Conservation (phyloP, 2,113 vertebrate species). For the Scolopax mira region DNA sequence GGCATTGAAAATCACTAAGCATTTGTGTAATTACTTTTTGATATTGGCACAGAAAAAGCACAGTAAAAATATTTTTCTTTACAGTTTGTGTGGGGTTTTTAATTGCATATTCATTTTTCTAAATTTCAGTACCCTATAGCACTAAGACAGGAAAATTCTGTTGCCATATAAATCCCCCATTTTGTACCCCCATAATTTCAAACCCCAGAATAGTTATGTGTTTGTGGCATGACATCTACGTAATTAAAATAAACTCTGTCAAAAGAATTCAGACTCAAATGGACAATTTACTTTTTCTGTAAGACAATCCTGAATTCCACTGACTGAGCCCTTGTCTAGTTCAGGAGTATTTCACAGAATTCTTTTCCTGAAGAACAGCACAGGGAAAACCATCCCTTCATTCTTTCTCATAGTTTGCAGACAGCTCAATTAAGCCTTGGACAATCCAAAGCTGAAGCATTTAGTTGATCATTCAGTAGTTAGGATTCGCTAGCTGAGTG, state of each 20-base stretch:
- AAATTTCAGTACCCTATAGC: not conserved
- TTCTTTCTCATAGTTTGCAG: not conserved
- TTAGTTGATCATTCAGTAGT: not conserved
- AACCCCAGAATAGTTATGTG: not conserved
- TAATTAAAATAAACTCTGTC: not conserved
- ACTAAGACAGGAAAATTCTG: not conserved
- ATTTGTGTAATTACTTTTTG: constrained; percentile 27
- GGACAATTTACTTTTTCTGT: not conserved
- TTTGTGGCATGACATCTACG: not conserved
- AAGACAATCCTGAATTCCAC: not conserved
- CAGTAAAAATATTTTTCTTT: constrained; percentile 33
- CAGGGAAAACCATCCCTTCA: not conserved
- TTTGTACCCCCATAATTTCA: not conserved
- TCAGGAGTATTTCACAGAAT: not conserved
- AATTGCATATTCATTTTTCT: constrained; percentile 21
- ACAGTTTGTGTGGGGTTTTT: not conserved
- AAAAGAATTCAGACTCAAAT: not conserved
- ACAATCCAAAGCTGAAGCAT: not conserved
- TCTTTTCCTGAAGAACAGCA: not conserved
- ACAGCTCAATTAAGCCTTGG: not conserved
- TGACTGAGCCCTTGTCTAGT: not conserved
- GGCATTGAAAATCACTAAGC: constrained; percentile 12
- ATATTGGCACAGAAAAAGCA: not conserved
- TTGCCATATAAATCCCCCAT: not conserved
- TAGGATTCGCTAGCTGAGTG: not conserved